Evolutionary conservation across 2,888 invertebrate species (phyloP).

Genomic region (Morpho achilles): DNA sequence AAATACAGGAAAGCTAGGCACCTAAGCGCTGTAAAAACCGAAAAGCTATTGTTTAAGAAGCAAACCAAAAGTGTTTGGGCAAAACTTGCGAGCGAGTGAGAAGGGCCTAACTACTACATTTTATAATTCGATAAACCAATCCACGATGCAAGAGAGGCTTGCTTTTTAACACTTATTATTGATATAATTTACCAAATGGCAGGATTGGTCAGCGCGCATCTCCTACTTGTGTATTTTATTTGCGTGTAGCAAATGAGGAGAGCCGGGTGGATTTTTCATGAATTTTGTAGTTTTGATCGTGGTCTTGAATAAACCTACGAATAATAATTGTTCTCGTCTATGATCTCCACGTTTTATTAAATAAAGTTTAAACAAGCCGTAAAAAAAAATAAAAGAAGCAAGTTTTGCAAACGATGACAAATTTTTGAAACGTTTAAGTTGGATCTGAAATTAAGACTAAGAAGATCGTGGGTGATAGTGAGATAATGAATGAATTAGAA

Average conservation of each 20-base stretch:
- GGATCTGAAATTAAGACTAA: too few relatives aligned
- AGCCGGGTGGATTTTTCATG: slow-evolving; percentile 67
- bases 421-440: not conserved
- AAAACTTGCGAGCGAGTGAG: slow-evolving; percentile 29
- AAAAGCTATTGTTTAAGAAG: slow-evolving; percentile 20
- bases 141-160: slow-evolving; percentile 40
- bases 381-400: slow-evolving; percentile 6
- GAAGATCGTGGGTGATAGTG: too few relatives aligned
- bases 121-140: slow-evolving; percentile 42
- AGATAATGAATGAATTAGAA: too few relatives aligned
- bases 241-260: slow-evolving; percentile 74
- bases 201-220: slow-evolving; percentile 43
- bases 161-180: slow-evolving; percentile 41
- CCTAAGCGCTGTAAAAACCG: slow-evolving; percentile 20
- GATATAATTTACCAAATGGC: slow-evolving; percentile 43
- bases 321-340: slow-evolving; percentile 41
- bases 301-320: slow-evolving; percentile 71
- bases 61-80: slow-evolving; percentile 30
- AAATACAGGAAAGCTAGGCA: not conserved
- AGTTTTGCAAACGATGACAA: slow-evolving; percentile 7
- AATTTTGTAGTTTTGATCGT: slow-evolving; percentile 64
- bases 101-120: slow-evolving; percentile 52
- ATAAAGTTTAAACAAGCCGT: slow-evolving; percentile 14
- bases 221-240: slow-evolving; percentile 73
- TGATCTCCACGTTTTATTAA: slow-evolving; percentile 24